Conservation (phyloP, 2,888 invertebrate species). For the Metallyticus violacea region DNA sequence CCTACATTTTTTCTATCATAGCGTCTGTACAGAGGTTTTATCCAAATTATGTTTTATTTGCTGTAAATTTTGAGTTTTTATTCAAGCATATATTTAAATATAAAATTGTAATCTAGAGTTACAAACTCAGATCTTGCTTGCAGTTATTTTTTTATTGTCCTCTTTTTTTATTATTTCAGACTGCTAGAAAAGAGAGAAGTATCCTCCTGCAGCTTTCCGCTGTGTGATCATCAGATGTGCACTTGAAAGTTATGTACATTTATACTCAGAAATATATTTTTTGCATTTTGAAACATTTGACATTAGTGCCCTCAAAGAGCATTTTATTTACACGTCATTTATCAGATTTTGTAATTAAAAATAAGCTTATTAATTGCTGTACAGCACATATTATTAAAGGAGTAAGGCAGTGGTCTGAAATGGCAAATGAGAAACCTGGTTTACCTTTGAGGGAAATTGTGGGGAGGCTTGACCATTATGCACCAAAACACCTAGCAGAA, state of each 20-base stretch:
- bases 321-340: neutral
- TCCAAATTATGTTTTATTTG: no score
- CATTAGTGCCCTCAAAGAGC: neutral
- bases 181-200: neutral
- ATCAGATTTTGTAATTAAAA: neutral
- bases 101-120: no score
- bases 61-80: no score
- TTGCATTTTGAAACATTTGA: neutral
- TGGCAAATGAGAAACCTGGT: constrained; percentile 15
- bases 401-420: neutral
- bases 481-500: constrained; percentile 69
- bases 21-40: no score
- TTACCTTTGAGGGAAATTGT: constrained; percentile 52
- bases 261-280: neutral
- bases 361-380: neutral
- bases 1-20: no score
- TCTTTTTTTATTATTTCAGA: neutral
- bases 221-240: neutral
- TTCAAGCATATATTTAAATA: no score
- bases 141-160: no score
- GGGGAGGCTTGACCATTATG: constrained; percentile 62
- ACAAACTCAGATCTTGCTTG: no score
- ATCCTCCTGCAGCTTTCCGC: neutral
- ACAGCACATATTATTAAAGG: neutral
- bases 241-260: neutral